Conservation (phyloP, 2,888 invertebrate species). For the Slavum lentiscoides region DNA sequence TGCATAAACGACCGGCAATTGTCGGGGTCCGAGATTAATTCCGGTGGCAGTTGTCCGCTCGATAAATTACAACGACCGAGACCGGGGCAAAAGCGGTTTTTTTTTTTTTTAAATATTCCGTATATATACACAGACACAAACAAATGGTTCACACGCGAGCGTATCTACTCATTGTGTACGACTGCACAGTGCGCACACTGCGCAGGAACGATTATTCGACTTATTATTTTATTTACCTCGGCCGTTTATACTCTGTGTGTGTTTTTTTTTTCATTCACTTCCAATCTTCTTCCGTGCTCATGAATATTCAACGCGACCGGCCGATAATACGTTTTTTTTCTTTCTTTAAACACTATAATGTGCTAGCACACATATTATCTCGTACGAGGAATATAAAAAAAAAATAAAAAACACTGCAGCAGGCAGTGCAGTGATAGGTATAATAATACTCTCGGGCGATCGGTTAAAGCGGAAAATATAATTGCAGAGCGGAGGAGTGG, state of each 20-base stretch:
- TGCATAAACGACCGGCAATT: constrained; percentile 52
- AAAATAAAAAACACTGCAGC: too few species aligned
- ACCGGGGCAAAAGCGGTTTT: constrained; percentile 33
- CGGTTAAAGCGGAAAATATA: too few species aligned
- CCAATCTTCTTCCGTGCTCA: constrained; percentile 24
- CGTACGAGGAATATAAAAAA: too few species aligned
- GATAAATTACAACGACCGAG: constrained; percentile 49
- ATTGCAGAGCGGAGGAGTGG: too few species aligned
- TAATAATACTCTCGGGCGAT: too few species aligned
- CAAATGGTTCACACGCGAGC: constrained; percentile 37
- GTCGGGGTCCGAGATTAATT: constrained; percentile 51
- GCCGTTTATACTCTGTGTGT: not conserved
- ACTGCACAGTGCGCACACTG: not conserved
- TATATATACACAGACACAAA: not conserved
- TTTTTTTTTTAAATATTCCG: constrained; percentile 34
- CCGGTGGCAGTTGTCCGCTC: constrained; percentile 53
- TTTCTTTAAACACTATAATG: not conserved
- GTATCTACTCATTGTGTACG: not conserved
- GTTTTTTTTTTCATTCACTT: not conserved
- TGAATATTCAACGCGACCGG: constrained; percentile 32
- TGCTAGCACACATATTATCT: not conserved
- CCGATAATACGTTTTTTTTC: constrained; percentile 25
- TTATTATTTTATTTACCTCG: constrained; percentile 38
- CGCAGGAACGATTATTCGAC: constrained; percentile 10
- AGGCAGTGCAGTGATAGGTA: too few species aligned